phyloP scores from a whole-genome alignment of 1,140 invertebrate species.

The Drosophila subpulchrella region DNA sequence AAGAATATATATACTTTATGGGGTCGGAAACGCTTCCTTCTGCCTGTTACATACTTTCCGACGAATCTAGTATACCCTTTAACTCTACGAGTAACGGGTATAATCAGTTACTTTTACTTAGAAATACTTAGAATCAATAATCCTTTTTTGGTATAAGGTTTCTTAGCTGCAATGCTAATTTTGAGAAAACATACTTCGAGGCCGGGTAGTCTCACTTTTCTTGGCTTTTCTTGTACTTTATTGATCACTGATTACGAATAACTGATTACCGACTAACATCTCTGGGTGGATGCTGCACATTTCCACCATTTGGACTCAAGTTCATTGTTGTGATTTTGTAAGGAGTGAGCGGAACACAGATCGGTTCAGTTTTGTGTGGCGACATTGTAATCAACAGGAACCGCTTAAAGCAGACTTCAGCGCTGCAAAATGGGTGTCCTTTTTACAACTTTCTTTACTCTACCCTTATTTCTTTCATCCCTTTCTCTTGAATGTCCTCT shows the following conservation, averaged over 20 bases:
- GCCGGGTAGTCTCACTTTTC: background rate
- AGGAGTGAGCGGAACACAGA: background rate
- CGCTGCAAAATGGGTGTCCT: background rate
- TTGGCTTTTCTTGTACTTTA: background rate
- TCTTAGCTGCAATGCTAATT: background rate
- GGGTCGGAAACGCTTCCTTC: too few relatives aligned
- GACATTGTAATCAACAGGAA: slow-evolving; percentile 24
- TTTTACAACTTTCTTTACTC: background rate
- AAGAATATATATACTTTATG: too few relatives aligned
- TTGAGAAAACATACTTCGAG: background rate
- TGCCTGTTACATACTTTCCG: too few relatives aligned
- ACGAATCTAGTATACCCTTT: too few relatives aligned
- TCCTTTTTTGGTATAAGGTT: background rate
- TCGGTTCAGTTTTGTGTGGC: slow-evolving; percentile 4
- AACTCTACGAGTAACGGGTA: too few relatives aligned
- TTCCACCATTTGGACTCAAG: slow-evolving; percentile 9
- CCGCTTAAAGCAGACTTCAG: slow-evolving; percentile 11
- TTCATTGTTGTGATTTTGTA: slow-evolving; percentile 15
- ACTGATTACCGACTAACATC: slow-evolving; percentile 10
- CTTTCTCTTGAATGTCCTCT: background rate
- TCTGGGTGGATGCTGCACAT: slow-evolving; percentile 15
- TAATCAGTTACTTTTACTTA: too few relatives aligned
- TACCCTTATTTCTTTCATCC: background rate
- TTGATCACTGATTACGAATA: slow-evolving; percentile 8
- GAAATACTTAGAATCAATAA: too few relatives aligned